These are phyloP conservation scores for Aphodius granarius DNA, from an alignment of 2,888 invertebrate genomes.

Conservation along the genomic window DNA sequence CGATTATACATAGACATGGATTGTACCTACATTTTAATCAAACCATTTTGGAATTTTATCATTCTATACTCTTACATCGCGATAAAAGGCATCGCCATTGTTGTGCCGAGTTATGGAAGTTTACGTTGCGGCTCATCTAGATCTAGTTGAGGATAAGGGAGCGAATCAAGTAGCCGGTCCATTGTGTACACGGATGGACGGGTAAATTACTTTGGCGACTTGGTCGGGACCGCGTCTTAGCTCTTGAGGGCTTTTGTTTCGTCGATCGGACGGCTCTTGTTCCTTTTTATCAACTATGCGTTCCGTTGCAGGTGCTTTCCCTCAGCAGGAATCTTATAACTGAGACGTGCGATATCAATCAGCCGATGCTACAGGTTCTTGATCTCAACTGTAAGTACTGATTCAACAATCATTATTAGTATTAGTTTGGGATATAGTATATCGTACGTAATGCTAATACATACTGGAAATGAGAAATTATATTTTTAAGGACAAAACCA, in stretches of 20 bases:
- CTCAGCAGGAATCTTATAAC: constrained; percentile 59
- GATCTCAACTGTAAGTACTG: constrained; percentile 58
- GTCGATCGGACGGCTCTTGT: background rate
- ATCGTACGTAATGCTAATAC: too few relatives aligned
- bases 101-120: background rate
- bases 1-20: background rate
- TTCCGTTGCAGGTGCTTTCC: constrained; percentile 56
- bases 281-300: constrained; percentile 40
- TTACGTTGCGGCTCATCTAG: background rate
- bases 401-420: background rate
- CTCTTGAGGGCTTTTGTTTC: background rate
- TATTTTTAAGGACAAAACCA: too few relatives aligned
- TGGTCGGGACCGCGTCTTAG: background rate
- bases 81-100: background rate
- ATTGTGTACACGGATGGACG: background rate
- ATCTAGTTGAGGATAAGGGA: background rate
- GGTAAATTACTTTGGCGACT: constrained; percentile 1
- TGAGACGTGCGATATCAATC: constrained; percentile 57
- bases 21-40: background rate
- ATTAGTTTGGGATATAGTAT: background rate
- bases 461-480: too few relatives aligned
- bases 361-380: constrained; percentile 59
- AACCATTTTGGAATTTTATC: background rate
- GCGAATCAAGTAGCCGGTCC: background rate
- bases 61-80: background rate